Conservation (phyloP, 2,113 vertebrate genomes). For the Cheilinus undulatus region DNA sequence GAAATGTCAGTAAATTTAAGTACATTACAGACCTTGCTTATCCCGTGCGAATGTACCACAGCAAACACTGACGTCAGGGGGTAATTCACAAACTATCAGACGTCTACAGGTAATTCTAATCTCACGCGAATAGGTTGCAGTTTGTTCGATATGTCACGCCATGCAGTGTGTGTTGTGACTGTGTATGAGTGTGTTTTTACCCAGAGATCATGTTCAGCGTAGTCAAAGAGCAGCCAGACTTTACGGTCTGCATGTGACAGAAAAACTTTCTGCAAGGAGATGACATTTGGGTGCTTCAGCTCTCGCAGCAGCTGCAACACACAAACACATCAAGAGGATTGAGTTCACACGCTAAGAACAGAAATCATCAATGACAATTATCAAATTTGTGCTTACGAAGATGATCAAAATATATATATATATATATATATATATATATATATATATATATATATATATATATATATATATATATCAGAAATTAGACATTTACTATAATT, state of each 20-base stretch:
- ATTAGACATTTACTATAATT: neutral
- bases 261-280: conserved; percentile 99
- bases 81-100: too few relatives aligned
- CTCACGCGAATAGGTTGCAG: too few relatives aligned
- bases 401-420: neutral
- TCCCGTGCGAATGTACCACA: too few relatives aligned
- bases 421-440: neutral
- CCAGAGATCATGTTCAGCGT: conserved; percentile 99
- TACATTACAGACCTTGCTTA: too few relatives aligned
- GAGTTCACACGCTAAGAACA: conserved; percentile 16
- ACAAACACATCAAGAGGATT: conserved; percentile 51
- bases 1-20: too few relatives aligned
- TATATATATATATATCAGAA: too few relatives aligned
- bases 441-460: too few relatives aligned
- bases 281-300: conserved; percentile 98
- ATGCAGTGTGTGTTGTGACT: conserved; percentile 13
- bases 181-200: conserved; percentile 87
- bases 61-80: too few relatives aligned
- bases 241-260: conserved; percentile 98
- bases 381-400: neutral
- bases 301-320: conserved; percentile 94
- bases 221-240: conserved; percentile 99
- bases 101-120: too few relatives aligned
- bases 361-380: conserved; percentile 19
- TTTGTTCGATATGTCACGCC: too few relatives aligned